phyloP scores from a whole-genome alignment of 2,797 vertebrate genomes.

The Diglossa cyanea region DNA sequence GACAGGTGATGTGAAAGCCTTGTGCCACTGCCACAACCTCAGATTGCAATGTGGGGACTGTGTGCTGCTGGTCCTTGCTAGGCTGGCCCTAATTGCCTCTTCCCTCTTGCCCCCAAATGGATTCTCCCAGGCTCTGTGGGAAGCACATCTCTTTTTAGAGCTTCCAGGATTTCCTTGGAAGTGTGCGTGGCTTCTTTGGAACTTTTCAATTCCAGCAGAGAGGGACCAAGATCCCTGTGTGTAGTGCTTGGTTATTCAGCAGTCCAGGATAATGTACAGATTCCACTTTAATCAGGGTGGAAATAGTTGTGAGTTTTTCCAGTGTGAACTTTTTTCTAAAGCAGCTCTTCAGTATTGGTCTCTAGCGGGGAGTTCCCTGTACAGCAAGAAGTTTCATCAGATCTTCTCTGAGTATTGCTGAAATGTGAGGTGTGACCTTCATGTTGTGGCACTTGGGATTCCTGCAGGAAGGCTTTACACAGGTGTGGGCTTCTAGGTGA shows the following conservation, averaged over 20 bases:
- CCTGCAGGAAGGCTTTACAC: neutral
- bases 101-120: neutral
- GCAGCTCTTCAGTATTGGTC: neutral
- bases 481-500: neutral
- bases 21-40: neutral
- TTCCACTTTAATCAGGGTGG: neutral
- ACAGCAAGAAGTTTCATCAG: neutral
- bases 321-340: neutral
- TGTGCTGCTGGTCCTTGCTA: neutral
- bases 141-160: neutral
- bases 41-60: accelerated
- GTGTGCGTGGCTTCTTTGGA: neutral
- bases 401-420: neutral
- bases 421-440: neutral
- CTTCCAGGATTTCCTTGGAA: neutral
- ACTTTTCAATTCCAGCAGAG: accelerated
- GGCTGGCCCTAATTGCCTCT: neutral
- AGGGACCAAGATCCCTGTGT: neutral
- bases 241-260: neutral
- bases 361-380: neutral
- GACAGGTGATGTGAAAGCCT: neutral
- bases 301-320: neutral
- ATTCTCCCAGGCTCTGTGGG: neutral
- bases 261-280: neutral
- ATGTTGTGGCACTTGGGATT: neutral